These are phyloP conservation scores for Ranitomeya variabilis DNA, from an alignment of 2,113 vertebrate genomes.

Conservation along the genomic window DNA sequence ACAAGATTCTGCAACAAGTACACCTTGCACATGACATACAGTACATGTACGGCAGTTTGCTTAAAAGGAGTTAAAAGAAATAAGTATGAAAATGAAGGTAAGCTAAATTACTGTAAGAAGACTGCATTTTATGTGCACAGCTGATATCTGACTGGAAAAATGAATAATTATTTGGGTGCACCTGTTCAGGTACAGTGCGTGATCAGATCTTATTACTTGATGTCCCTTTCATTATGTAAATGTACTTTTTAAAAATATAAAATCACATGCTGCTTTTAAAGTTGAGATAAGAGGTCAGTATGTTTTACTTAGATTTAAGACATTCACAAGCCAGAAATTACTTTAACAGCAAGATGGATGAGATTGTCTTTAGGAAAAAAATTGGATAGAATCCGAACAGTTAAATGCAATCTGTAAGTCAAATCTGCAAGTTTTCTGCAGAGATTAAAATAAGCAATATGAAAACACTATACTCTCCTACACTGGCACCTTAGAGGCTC, in stretches of 20 bases:
- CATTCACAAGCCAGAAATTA: not conserved
- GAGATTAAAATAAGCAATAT: no score
- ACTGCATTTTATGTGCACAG: not conserved
- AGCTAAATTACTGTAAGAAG: not conserved
- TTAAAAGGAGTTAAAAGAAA: not conserved
- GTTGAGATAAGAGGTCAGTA: not conserved
- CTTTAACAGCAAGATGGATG: no score
- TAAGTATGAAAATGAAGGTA: not conserved
- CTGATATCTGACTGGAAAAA: conserved; percentile 10
- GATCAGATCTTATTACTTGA: conserved; percentile 25
- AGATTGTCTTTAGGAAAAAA: no score
- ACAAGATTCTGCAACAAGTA: no score
- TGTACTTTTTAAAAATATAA: not conserved
- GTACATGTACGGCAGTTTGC: no score
- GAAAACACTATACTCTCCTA: no score
- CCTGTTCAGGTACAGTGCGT: conserved; percentile 20
- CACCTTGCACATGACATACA: no score
- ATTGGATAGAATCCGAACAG: no score
- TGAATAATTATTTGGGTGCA: conserved; percentile 38
- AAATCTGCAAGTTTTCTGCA: no score
- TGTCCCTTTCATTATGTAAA: conserved; percentile 26
- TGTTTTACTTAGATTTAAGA: not conserved
- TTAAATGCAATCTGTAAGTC: no score
- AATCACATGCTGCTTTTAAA: not conserved
- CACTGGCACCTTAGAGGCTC: no score